Evolutionary conservation across 2,888 invertebrate genomes (phyloP).

Genomic region (Synergus itoensis): DNA sequence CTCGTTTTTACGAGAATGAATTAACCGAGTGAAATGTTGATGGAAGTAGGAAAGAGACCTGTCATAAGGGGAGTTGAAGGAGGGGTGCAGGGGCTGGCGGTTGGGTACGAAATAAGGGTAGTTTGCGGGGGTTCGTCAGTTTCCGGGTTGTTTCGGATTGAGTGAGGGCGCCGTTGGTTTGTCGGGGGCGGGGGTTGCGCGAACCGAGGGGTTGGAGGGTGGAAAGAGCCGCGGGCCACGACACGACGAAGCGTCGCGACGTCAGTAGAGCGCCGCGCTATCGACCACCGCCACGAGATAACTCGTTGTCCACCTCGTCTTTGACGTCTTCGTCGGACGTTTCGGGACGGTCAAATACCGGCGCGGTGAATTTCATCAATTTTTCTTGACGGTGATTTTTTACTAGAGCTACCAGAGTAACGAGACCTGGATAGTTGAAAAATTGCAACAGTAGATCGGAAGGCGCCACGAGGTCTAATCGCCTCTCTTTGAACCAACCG

Average conservation of each 20-base stretch:
- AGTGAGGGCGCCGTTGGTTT: conserved; percentile 63
- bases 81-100: conserved; percentile 45
- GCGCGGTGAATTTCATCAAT: not conserved
- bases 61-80: not conserved
- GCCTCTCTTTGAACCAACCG: conserved; percentile 15
- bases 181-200: conserved; percentile 59
- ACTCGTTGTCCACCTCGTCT: conserved; percentile 59
- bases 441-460: conserved; percentile 10
- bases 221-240: conserved; percentile 77
- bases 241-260: conserved; percentile 79
- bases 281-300: conserved; percentile 73
- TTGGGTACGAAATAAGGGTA: conserved; percentile 71
- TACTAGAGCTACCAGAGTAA: not conserved
- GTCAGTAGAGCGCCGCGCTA: conserved; percentile 77
- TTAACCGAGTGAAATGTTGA: conserved; percentile 19
- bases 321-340: conserved; percentile 56
- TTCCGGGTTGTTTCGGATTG: conserved; percentile 76
- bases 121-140: conserved; percentile 72
- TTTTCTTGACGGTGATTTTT: not conserved
- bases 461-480: conserved; percentile 32
- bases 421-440: not conserved
- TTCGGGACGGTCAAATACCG: conserved; percentile 45
- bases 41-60: conserved; percentile 1
- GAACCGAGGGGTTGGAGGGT: conserved; percentile 62
- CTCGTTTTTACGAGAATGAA: conserved; percentile 27